Percentiles rank a stretch among this genome's conserved stretches.
Evolutionary conservation across 2,888 invertebrate genomes (phyloP).

Genomic region (Oscheius sp.): DNA sequence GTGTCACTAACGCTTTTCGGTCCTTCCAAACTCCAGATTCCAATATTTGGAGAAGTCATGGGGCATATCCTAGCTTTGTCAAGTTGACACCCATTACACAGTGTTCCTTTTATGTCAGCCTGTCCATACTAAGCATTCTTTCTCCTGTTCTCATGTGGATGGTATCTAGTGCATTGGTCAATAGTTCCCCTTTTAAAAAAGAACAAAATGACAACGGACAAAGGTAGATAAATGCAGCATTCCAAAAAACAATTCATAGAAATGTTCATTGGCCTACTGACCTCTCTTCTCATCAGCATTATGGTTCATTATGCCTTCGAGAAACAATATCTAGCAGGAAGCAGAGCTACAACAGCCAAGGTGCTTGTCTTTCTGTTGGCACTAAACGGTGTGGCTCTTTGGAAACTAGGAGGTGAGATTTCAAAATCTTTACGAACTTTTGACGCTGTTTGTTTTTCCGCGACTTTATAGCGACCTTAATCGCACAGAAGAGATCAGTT

Average conservation of each 20-base stretch:
- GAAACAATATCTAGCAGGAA: not conserved
- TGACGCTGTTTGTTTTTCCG: no score
- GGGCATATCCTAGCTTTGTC: no score
- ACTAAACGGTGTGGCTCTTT: not conserved
- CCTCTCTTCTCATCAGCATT: conserved; percentile 14
- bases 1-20: no score
- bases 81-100: no score
- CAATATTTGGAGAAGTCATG: no score
- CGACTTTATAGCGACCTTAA: no score
- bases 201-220: not conserved
- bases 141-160: not conserved
- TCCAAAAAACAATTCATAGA: not conserved
- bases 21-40: no score
- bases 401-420: not conserved
- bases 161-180: conserved; percentile 3
- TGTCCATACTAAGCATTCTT: no score
- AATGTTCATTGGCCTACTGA: not conserved
- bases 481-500: no score
- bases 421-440: not conserved
- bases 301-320: conserved; percentile 3
- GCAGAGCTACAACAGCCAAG: not conserved
- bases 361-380: not conserved
- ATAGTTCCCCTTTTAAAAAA: conserved; percentile 4
- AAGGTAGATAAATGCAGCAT: no score
- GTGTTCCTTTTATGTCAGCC: no score